Percentiles rank a stretch among this genome's conserved stretches.
Conservation (phyloP, 2,888 invertebrate genomes). For the Tenthredo mesomela region DNA sequence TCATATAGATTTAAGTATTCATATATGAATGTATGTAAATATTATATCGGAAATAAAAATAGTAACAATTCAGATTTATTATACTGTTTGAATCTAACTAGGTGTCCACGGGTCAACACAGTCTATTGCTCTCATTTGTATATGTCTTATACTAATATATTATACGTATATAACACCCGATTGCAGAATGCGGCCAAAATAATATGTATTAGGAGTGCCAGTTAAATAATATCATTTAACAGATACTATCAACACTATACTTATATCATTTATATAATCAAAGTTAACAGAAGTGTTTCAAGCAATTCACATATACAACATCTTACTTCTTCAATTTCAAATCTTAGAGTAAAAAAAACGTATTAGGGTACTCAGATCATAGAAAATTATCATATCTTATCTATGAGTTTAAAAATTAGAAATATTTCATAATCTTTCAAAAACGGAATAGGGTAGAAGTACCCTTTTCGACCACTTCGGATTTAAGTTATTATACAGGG, state of each 20-base stretch:
- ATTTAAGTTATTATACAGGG: too few relatives aligned
- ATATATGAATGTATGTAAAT: not conserved
- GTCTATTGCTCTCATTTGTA: slow-evolving; percentile 62
- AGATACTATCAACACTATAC: not conserved
- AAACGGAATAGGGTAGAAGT: not conserved
- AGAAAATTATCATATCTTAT: not conserved
- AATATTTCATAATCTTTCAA: not conserved
- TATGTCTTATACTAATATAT: not conserved
- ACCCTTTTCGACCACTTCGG: too few relatives aligned
- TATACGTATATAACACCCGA: slow-evolving; percentile 53
- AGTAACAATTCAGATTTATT: slow-evolving; percentile 68
- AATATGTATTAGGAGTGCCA: slow-evolving; percentile 59
- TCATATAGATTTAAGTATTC: too few relatives aligned
- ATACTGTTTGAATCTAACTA: slow-evolving; percentile 60
- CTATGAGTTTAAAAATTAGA: not conserved
- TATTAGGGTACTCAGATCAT: not conserved
- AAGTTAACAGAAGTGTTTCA: not conserved
- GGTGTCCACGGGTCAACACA: slow-evolving; percentile 66
- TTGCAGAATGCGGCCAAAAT: slow-evolving; percentile 72
- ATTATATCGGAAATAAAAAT: slow-evolving; percentile 49
- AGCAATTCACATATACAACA: not conserved
- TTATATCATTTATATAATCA: not conserved
- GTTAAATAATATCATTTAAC: slow-evolving; percentile 22
- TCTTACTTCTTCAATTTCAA: too few relatives aligned
- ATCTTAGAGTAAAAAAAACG: not conserved